Evolutionary conservation across 2,113 vertebrate species (phyloP), one percentile per base, ranked within the genome.

Genomic region (Prunella himalayana): DNA sequence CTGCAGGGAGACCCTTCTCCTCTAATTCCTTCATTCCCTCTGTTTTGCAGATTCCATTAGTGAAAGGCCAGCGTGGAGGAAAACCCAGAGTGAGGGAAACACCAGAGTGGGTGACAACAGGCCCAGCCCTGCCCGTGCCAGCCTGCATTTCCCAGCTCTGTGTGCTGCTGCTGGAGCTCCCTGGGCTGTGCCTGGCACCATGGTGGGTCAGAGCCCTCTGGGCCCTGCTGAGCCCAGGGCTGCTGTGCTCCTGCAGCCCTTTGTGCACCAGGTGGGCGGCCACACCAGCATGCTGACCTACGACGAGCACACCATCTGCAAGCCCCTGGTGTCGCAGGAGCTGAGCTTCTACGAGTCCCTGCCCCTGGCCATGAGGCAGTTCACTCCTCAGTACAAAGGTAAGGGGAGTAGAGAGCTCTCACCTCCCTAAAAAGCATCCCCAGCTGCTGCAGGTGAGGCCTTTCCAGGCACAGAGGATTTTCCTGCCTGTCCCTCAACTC

Each of bases 311-410:
- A 98, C 98, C 0, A 35, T 98, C 61, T 98, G 98, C 97, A 98
- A 98, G 80, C 98, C 98, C 39, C 95, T 98, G 65, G 73, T 98
- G 70, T 96, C 73, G 10, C 98, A 71, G 87, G 98, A 98, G 91
- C 97, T 98, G 50, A 94, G 90, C 77, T 98, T 98, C 97, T 98
- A 98, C 1, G 97, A 98, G 65, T 95, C 98, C 2, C 97, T 98
- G 90, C 98, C 98, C 0, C 69, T 92, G 82, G 98, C 98, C 73
- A 98, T 98, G 98, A 94, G 96, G 77, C 96, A 82, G 27, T 98
- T 98, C 97, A 98, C 98, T 0, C 98, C 98, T 1, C 97, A 97
- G 94, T 98, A 98, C 76, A 98, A 98, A 98, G 98, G 98, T 98
- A 94, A 84, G 93, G 42, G 47, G 20, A 6, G 56, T 4, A 4